Percentiles rank a stretch among this genome's conserved stretches.
phyloP scores from a whole-genome alignment of 2,113 vertebrate species.

The sheep (Ovis aries) region ARS-UI_Ramb_v3.0 NC_056067.1:21971001-21971500 shows the following conservation, averaged over 20 bases:
- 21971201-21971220: rapidly evolving
- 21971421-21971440: background rate
- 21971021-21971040: too few relatives aligned
- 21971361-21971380: background rate
- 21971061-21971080: too few relatives aligned
- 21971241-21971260: rapidly evolving
- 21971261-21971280: rapidly evolving
- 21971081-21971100: too few relatives aligned
- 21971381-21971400: background rate
- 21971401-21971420: background rate
- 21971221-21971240: background rate
- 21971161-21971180: background rate
- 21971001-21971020: too few relatives aligned
- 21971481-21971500: background rate
- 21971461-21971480: background rate
- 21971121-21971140: too few relatives aligned
- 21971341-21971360: background rate
- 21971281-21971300: background rate
- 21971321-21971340: background rate
- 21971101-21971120: too few relatives aligned
- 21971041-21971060: too few relatives aligned
- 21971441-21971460: background rate
- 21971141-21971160: background rate
- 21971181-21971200: background rate
- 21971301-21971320: rapidly evolving